These are phyloP conservation scores for Petrolisthes manimaculis DNA, from an alignment of 2,888 invertebrate species.

Conservation along the genomic window DNA sequence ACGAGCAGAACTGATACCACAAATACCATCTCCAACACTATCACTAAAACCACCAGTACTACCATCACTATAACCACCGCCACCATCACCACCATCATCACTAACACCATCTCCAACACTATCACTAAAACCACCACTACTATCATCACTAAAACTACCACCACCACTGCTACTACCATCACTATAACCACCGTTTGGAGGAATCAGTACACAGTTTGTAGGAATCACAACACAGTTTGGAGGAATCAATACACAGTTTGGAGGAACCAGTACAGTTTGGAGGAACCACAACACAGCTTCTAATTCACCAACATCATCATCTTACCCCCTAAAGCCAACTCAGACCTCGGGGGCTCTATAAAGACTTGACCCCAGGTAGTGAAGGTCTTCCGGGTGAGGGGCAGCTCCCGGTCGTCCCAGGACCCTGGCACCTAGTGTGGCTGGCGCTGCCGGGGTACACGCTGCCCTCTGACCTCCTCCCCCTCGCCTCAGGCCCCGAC, in stretches of 20 bases:
- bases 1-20: neutral
- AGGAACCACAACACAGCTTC: too few relatives aligned
- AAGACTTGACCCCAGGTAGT: constrained; percentile 30
- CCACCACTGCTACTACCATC: too few relatives aligned
- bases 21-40: neutral
- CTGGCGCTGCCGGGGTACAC: constrained; percentile 44
- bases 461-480: constrained; percentile 37
- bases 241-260: too few relatives aligned
- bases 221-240: too few relatives aligned
- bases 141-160: neutral
- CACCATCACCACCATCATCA: neutral
- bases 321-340: neutral
- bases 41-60: neutral
- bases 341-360: neutral
- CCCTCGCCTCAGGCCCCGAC: constrained; percentile 25
- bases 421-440: constrained; percentile 36
- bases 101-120: neutral
- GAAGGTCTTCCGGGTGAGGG: constrained; percentile 37
- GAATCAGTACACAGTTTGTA: too few relatives aligned
- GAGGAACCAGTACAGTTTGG: too few relatives aligned
- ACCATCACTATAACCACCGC: neutral
- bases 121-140: neutral
- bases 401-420: constrained; percentile 10
- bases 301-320: neutral
- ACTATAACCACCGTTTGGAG: too few relatives aligned